Evolutionary conservation across 2,797 vertebrate genomes (phyloP).

Genomic region (Danio jaintianensis): DNA sequence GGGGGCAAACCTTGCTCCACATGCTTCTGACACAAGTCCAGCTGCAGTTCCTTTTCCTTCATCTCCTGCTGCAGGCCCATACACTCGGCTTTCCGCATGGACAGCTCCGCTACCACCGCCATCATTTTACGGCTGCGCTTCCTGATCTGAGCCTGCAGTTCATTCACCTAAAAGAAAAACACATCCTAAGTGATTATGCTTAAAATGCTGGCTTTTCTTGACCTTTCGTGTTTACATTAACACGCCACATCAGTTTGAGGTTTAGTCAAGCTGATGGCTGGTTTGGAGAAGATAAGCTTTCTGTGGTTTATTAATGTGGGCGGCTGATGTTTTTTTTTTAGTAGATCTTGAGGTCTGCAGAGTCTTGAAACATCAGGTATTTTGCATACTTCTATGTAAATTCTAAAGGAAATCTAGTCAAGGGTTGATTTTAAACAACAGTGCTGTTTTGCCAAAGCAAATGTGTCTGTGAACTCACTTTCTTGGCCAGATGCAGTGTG

Average conservation of each 20-base stretch:
- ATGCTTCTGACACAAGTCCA: constrained; percentile 80
- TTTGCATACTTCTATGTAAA: not conserved
- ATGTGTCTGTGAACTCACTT: constrained; percentile 76
- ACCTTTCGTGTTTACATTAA: not conserved
- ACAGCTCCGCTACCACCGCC: constrained; percentile 87
- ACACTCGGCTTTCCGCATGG: constrained; percentile 84
- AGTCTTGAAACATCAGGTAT: not conserved
- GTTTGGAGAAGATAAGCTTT: not conserved
- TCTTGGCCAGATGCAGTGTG: constrained; percentile 80
- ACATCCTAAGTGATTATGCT: constrained; percentile 15
- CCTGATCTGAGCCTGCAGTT: constrained; percentile 79
- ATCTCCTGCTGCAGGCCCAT: constrained; percentile 86
- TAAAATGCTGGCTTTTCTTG: not conserved
- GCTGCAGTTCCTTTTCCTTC: constrained; percentile 80
- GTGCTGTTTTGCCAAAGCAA: not conserved
- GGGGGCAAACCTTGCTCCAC: constrained; percentile 84
- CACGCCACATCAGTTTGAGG: not conserved
- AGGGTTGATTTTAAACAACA: not conserved
- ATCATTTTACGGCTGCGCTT: constrained; percentile 80
- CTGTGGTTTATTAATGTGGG: not conserved
- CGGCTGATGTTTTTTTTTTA: not conserved
- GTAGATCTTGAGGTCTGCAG: not conserved
- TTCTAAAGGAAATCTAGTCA: not conserved
- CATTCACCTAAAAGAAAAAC: constrained; percentile 76
- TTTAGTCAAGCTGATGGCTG: not conserved